These are phyloP conservation scores for Ameiurus melas DNA, from an alignment of 2,113 vertebrate species.

Conservation along the genomic window DNA sequence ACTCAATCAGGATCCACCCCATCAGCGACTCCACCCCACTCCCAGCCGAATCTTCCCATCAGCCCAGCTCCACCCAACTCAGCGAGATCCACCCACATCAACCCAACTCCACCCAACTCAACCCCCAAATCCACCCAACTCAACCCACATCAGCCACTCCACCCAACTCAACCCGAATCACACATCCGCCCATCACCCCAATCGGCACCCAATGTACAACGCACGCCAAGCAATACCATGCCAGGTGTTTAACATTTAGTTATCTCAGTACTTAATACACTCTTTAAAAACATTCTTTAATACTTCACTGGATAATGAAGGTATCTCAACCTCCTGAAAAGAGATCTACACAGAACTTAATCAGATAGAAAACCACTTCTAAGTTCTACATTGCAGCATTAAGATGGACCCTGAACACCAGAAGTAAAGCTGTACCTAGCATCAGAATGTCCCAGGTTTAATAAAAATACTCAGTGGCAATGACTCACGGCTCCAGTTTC, in stretches of 20 bases:
- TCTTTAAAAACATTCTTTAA: too few species aligned
- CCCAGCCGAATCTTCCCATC: too few species aligned
- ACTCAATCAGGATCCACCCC: too few species aligned
- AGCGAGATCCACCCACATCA: background rate
- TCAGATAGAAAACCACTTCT: background rate
- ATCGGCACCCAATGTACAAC: too few species aligned
- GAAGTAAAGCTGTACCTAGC: background rate
- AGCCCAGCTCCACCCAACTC: too few species aligned
- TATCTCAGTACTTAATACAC: background rate
- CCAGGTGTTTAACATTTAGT: background rate
- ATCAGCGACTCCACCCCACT: too few species aligned
- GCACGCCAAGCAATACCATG: background rate
- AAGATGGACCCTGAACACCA: background rate
- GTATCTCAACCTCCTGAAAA: background rate
- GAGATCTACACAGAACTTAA: background rate
- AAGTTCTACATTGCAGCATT: background rate
- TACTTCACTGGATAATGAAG: background rate
- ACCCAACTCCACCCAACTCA: too few species aligned
- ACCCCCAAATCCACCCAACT: background rate
- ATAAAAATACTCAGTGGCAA: background rate
- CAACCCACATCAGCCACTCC: background rate
- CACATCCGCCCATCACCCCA: too few species aligned
- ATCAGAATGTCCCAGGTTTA: background rate
- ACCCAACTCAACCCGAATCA: too few species aligned
- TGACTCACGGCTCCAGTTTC: conserved; percentile 74